Conservation (phyloP, 2,888 invertebrate species). For the Hirtodrosophila alboralis region DNA sequence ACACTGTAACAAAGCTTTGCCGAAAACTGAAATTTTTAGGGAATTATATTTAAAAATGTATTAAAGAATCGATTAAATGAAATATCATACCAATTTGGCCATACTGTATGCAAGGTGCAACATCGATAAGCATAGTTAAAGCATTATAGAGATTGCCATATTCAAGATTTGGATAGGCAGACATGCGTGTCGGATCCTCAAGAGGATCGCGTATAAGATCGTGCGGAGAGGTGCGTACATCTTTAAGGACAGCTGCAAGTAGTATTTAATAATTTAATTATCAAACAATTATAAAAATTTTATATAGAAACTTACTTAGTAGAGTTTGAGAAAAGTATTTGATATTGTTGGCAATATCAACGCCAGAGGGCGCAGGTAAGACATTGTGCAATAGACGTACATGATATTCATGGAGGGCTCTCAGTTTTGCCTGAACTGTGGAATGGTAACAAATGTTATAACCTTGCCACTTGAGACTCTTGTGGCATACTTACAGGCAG, state of each 20-base stretch:
- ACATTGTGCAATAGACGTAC: constrained; percentile 95
- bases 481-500: constrained; percentile 91
- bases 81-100: constrained; percentile 90
- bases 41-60: not conserved
- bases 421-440: constrained; percentile 98
- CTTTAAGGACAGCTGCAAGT: constrained; percentile 94
- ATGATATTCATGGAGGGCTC: constrained; percentile 98
- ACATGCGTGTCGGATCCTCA: constrained; percentile 93
- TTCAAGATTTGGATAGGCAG: constrained; percentile 97
- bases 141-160: constrained; percentile 98
- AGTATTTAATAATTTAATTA: not conserved
- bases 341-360: constrained; percentile 98
- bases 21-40: constrained; percentile 90
- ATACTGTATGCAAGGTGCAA: constrained; percentile 95
- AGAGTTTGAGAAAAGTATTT: constrained; percentile 99
- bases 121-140: constrained; percentile 91
- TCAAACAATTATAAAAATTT: too few relatives aligned
- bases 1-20: constrained; percentile 96
- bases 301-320: constrained; percentile 91
- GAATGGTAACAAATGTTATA: not conserved
- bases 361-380: constrained; percentile 96
- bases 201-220: constrained; percentile 95
- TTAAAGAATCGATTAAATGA: not conserved
- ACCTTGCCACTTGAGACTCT: constrained; percentile 48
- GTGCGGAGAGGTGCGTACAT: constrained; percentile 96